A percentile compares a stretch with the other conserved stretches of the same genome.
Evolutionary conservation across 2,113 vertebrate species (phyloP).

Genomic region (Pteronura brasiliensis): DNA sequence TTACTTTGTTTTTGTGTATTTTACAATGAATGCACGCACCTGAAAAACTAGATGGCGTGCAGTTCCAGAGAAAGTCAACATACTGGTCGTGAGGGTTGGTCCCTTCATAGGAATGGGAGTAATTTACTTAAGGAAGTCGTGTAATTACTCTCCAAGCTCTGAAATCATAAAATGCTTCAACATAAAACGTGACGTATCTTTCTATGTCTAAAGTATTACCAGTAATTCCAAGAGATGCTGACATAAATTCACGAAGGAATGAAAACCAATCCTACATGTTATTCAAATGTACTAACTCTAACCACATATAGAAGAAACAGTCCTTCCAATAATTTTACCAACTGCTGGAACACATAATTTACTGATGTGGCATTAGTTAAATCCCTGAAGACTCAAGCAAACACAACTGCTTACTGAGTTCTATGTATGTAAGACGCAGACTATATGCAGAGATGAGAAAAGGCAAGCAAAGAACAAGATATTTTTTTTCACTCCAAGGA

Average conservation of each 20-base stretch:
- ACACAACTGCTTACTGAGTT: not conserved
- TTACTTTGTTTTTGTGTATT: not conserved
- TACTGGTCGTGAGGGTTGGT: not conserved
- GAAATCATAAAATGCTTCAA: not conserved
- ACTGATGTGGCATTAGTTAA: not conserved
- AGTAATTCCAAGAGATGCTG: not conserved
- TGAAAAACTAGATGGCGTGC: not conserved
- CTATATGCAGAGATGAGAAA: not conserved
- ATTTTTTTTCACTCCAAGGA: not conserved
- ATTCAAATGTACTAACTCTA: not conserved
- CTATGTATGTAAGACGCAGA: not conserved
- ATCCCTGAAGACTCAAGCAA: not conserved
- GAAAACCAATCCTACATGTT: not conserved
- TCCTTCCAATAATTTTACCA: not conserved
- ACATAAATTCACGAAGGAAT: not conserved
- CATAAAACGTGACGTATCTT: not conserved
- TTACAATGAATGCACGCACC: not conserved
- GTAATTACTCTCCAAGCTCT: not conserved
- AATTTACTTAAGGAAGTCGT: constrained; percentile 21
- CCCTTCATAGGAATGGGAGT: not conserved
- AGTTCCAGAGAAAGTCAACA: not conserved
- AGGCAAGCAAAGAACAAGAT: not conserved
- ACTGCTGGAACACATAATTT: not conserved
- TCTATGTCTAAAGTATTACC: not conserved
- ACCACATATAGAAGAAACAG: not conserved